Percentiles rank a stretch among this genome's conserved stretches.
Conservation (phyloP, 2,113 vertebrate genomes). For the Circaetus cinerascens region DNA sequence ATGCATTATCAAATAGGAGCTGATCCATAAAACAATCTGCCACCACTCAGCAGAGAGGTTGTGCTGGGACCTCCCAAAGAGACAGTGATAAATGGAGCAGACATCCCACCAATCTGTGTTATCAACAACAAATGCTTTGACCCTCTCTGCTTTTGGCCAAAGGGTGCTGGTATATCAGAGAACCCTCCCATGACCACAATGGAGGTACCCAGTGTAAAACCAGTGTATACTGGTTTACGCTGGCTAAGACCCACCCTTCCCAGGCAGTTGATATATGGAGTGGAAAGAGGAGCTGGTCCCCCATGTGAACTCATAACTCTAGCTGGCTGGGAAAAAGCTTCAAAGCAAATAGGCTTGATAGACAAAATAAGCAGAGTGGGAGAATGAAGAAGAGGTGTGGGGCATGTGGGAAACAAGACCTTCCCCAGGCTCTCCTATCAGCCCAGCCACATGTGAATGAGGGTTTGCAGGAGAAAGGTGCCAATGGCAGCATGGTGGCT, state of each 20-base stretch:
- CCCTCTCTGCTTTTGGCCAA: background rate
- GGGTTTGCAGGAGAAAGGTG: background rate
- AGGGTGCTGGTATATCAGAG: background rate
- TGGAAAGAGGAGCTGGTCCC: background rate
- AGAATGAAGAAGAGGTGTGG: background rate
- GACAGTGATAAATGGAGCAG: background rate
- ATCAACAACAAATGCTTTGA: background rate
- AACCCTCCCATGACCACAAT: background rate
- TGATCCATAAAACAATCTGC: background rate
- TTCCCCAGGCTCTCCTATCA: background rate
- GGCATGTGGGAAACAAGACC: background rate
- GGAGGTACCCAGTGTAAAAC: background rate
- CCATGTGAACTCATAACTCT: background rate
- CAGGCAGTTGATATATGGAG: background rate
- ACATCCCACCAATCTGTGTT: background rate
- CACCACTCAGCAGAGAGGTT: background rate
- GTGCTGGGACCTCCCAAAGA: background rate
- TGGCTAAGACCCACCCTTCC: background rate
- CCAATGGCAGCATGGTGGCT: rapidly evolving
- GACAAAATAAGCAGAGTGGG: background rate
- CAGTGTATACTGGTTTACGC: background rate
- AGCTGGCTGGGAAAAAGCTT: background rate
- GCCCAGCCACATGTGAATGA: background rate
- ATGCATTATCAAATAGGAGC: background rate
- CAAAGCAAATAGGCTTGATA: background rate